Evolutionary conservation across 2,797 vertebrate species (phyloP).

Genomic region (Aselliscus stoliczkanus): DNA sequence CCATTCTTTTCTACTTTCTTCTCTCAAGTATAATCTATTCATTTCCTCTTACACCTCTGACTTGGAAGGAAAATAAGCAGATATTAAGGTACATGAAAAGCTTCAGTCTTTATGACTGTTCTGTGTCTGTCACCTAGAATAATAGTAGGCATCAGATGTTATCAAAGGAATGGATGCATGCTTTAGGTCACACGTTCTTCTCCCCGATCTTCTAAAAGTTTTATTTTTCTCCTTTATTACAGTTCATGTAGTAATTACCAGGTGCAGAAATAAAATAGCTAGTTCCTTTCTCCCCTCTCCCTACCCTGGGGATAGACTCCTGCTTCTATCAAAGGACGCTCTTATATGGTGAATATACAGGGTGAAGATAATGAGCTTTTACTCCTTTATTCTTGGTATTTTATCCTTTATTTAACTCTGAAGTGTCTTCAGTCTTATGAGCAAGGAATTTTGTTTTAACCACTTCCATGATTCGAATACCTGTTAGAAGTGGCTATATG

Average conservation of each 20-base stretch:
- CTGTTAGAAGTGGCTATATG: neutral
- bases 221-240: neutral
- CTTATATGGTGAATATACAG: slow-evolving; percentile 10
- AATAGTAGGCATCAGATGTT: neutral
- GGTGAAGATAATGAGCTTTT: slow-evolving; percentile 44
- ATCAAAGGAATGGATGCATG: neutral
- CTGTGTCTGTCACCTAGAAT: neutral
- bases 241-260: neutral
- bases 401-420: slow-evolving; percentile 25
- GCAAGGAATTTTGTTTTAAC: neutral
- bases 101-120: neutral
- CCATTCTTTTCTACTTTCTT: neutral
- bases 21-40: neutral
- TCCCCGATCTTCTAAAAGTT: neutral
- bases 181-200: neutral
- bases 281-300: neutral
- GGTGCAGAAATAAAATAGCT: neutral
- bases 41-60: neutral
- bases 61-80: neutral
- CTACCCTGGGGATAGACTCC: neutral
- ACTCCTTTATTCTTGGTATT: neutral
- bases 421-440: slow-evolving; percentile 17
- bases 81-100: neutral
- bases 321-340: slow-evolving; percentile 9
- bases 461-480: neutral